Evolutionary conservation across 2,113 vertebrate genomes (phyloP).

Genomic region (Ceuthmochares aereus): DNA sequence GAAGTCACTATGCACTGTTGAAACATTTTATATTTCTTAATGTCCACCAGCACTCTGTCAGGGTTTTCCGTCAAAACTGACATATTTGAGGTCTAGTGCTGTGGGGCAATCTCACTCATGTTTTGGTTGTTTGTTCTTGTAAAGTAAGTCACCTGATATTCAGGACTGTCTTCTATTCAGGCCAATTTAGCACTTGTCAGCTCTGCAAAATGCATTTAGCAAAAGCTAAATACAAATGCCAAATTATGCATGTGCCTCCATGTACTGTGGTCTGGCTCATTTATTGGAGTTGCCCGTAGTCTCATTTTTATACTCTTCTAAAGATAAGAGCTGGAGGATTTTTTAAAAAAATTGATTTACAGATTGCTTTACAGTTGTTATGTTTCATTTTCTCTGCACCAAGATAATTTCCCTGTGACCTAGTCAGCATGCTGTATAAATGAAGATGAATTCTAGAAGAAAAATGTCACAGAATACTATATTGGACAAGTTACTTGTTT

Average conservation of each 20-base stretch:
- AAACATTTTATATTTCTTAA: neutral
- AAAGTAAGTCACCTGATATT: neutral
- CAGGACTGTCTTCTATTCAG: neutral
- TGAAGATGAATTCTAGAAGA: neutral
- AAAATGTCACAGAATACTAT: neutral
- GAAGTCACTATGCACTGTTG: neutral
- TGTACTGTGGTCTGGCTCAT: neutral
- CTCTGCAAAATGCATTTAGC: neutral
- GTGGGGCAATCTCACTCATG: neutral
- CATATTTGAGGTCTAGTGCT: neutral
- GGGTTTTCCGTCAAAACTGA: neutral
- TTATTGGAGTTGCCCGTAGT: neutral
- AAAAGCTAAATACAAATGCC: neutral
- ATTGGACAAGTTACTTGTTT: neutral
- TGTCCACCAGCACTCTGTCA: neutral
- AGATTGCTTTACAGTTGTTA: neutral
- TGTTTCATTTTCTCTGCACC: neutral
- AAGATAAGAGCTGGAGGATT: neutral
- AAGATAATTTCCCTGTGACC: neutral
- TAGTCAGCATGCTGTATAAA: neutral
- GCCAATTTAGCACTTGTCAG: neutral
- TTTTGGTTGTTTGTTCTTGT: neutral
- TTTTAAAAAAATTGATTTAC: neutral
- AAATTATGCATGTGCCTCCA: neutral
- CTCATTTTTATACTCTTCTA: neutral